A percentile compares a stretch with the other conserved stretches of the same genome.
Evolutionary conservation across 2,797 vertebrate species (phyloP).

Genomic region (Parauchenoglanis punctatus): DNA sequence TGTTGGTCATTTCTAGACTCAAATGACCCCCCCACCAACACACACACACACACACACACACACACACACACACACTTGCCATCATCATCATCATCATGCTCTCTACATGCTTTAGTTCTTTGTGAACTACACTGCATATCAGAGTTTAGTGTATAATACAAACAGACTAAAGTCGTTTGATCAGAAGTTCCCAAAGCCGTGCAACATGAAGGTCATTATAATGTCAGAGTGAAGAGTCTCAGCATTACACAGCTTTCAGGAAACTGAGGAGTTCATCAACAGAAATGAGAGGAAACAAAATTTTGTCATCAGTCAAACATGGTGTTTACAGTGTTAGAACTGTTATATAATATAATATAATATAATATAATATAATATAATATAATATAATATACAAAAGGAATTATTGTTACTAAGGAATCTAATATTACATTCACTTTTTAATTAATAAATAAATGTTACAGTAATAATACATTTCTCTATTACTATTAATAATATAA

Average conservation of each 20-base stretch:
- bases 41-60: neutral
- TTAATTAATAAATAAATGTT: neutral
- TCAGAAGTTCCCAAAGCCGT: neutral
- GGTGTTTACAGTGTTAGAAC: neutral
- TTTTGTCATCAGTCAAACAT: neutral
- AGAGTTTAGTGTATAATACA: neutral
- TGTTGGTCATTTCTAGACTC: slow-evolving; percentile 58
- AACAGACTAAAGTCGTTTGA: neutral
- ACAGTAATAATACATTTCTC: neutral
- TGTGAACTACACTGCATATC: neutral
- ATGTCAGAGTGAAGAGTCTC: neutral
- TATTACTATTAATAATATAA: neutral
- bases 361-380: slow-evolving; percentile 3
- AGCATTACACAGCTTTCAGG: neutral
- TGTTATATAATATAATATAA: neutral
- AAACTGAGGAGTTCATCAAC: neutral
- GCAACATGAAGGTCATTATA: neutral
- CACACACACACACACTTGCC: neutral
- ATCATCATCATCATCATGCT: neutral
- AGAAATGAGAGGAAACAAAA: neutral
- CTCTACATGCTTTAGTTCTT: neutral
- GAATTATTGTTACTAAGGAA: neutral
- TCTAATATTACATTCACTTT: neutral
- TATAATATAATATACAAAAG: neutral
- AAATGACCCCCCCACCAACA: neutral